Evolutionary conservation across 2,888 invertebrate genomes (phyloP).

Genomic region (Thyatira batis): DNA sequence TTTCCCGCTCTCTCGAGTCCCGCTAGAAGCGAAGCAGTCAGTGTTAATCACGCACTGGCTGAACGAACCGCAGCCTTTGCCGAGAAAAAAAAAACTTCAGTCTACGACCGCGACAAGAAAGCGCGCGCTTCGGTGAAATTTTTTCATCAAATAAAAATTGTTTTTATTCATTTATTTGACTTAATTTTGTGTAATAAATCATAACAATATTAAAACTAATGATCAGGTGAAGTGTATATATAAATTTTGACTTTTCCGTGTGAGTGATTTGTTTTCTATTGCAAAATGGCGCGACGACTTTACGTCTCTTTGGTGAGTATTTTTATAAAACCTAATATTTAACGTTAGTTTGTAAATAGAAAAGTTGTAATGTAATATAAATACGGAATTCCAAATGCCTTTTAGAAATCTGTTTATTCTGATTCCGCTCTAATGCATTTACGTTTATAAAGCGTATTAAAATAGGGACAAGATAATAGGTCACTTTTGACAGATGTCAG

Average conservation of each 20-base stretch:
- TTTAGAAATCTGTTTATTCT: no score
- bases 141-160: conserved; percentile 12
- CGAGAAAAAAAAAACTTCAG: conserved; percentile 17
- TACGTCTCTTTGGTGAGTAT: conserved; percentile 51
- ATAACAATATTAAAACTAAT: conserved; percentile 11
- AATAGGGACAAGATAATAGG: no score
- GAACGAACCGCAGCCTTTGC: conserved; percentile 28
- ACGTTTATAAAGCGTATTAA: no score
- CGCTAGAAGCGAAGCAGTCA: conserved; percentile 41
- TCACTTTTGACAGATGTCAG: no score
- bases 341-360: not conserved
- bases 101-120: conserved; percentile 19
- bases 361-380: not conserved
- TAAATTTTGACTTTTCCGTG: conserved; percentile 31
- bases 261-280: conserved; percentile 27
- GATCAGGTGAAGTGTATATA: conserved; percentile 41
- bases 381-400: no score
- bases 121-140: conserved; percentile 18
- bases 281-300: conserved; percentile 40
- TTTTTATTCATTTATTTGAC: conserved; percentile 6
- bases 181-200: conserved; percentile 18
- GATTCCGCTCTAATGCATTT: no score
- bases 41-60: conserved; percentile 35
- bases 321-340: not conserved
- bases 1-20: conserved; percentile 53